Conservation (phyloP, 2,113 vertebrate genomes). For the Sapajus apella region DNA sequence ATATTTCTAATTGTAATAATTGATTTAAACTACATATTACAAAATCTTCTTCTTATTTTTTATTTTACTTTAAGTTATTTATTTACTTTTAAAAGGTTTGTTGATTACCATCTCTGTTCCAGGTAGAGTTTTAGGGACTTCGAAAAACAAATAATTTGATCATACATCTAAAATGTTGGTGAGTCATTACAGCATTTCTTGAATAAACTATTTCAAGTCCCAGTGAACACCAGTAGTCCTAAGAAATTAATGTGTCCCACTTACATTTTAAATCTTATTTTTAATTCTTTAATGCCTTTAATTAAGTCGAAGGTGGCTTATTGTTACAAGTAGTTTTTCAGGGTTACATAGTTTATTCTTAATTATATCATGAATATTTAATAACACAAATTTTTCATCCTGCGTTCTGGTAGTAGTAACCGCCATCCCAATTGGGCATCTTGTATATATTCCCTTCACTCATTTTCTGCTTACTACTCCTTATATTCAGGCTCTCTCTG, state of each 20-base stretch:
- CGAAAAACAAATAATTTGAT: neutral
- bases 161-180: neutral
- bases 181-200: constrained; percentile 26
- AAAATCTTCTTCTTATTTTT: neutral
- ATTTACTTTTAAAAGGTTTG: neutral
- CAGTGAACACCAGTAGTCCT: constrained; percentile 16
- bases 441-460: neutral
- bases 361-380: constrained; percentile 68
- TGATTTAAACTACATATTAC: neutral
- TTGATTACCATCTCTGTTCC: neutral
- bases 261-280: constrained; percentile 68
- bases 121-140: neutral
- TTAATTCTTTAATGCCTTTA: constrained; percentile 69
- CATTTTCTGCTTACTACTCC: neutral
- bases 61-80: neutral
- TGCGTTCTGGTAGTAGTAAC: constrained; percentile 4
- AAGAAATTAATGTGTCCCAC: constrained; percentile 52
- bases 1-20: neutral
- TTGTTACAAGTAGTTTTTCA: constrained; percentile 48
- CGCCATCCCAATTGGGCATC: neutral
- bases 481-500: neutral
- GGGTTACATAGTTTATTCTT: constrained; percentile 63
- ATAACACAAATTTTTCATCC: constrained; percentile 27
- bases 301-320: constrained; percentile 71
- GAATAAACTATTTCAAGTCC: constrained; percentile 34